phyloP scores from a whole-genome alignment of 2,888 invertebrate genomes.

The Thera britannica region DNA sequence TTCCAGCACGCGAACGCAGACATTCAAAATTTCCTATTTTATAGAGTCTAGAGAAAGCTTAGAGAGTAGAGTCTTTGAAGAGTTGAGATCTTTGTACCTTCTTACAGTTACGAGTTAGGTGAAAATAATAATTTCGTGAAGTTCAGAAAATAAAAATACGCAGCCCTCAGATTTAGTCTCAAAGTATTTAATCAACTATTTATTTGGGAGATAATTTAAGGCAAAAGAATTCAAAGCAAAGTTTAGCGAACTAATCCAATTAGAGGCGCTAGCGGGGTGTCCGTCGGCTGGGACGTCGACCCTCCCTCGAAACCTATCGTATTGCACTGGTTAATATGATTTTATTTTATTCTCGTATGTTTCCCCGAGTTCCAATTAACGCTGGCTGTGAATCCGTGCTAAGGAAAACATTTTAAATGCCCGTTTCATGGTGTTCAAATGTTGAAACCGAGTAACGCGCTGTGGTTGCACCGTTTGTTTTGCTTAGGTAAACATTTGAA shows the following conservation, averaged over 20 bases:
- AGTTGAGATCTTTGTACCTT: too few relatives aligned
- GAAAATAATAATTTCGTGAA: not conserved
- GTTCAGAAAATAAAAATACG: not conserved
- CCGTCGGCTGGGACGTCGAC: conserved; percentile 43
- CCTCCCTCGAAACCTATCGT: conserved; percentile 42
- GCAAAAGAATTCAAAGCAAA: conserved; percentile 64
- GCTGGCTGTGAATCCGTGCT: conserved; percentile 26
- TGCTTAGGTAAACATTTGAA: conserved; percentile 6
- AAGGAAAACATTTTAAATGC: conserved; percentile 31
- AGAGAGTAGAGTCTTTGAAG: too few relatives aligned
- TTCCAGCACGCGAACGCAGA: too few relatives aligned
- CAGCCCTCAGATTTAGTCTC: conserved; percentile 3
- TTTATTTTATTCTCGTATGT: conserved; percentile 38
- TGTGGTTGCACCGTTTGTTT: conserved; percentile 11
- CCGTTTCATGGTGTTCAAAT: conserved; percentile 23
- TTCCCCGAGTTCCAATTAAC: conserved; percentile 34
- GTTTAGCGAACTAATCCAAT: conserved; percentile 77
- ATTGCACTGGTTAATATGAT: conserved; percentile 47
- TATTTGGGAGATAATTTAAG: conserved; percentile 55
- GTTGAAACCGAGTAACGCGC: conserved; percentile 10
- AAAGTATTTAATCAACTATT: conserved; percentile 31
- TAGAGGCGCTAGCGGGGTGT: conserved; percentile 51
- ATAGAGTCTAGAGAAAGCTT: too few relatives aligned
- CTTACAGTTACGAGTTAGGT: too few relatives aligned
- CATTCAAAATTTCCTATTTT: too few relatives aligned